Conservation (phyloP, 2,113 vertebrate genomes). For the Lichenostomus cassidix region DNA sequence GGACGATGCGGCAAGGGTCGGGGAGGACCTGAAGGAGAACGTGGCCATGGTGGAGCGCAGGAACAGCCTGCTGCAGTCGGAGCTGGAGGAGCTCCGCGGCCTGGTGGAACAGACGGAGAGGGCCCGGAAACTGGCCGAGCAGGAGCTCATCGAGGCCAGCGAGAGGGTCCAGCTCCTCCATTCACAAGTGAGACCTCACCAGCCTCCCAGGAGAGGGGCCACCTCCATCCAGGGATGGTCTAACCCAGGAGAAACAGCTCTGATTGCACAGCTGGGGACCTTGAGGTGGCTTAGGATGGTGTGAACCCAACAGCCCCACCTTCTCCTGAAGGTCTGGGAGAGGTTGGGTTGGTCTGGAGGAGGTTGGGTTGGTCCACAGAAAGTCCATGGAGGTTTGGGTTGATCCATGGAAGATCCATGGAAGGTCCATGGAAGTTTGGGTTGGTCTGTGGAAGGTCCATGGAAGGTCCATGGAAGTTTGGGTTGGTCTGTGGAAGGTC, state of each 20-base stretch:
- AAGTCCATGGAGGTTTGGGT: no score
- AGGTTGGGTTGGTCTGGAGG: background rate
- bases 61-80: conserved; percentile 78
- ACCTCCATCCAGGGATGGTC: background rate
- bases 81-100: conserved; percentile 83
- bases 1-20: conserved; percentile 69
- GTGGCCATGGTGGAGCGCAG: conserved; percentile 78
- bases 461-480: background rate
- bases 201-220: background rate
- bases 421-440: background rate
- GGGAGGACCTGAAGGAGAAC: conserved; percentile 86
- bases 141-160: conserved; percentile 84
- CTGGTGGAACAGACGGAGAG: conserved; percentile 84
- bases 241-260: background rate
- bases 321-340: background rate
- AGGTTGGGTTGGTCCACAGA: no score
- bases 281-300: background rate
- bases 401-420: no score
- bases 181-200: conserved; percentile 75
- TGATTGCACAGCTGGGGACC: accelerated
- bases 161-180: conserved; percentile 90
- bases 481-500: background rate
- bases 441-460: background rate
- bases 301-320: no score
- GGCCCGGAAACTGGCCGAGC: conserved; percentile 82